Evolutionary conservation across 2,888 invertebrate genomes (phyloP).

Genomic region (Troides oblongomaculatus): DNA sequence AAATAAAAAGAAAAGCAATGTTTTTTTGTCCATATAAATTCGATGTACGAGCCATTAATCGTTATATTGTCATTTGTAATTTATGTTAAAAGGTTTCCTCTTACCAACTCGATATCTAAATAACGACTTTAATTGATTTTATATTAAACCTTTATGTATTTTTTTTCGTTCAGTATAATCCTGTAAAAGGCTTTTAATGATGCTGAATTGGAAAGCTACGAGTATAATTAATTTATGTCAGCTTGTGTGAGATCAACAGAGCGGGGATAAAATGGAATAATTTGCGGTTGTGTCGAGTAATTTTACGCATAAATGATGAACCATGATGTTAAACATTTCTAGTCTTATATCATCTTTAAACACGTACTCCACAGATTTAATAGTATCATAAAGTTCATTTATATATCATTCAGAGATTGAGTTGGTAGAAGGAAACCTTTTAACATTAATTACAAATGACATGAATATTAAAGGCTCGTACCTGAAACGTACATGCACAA

Average conservation of each 20-base stretch:
- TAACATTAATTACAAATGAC: too few species aligned
- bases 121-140: neutral
- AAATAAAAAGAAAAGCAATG: too few species aligned
- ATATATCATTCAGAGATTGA: too few species aligned
- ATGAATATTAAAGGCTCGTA: too few species aligned
- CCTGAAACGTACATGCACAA: too few species aligned
- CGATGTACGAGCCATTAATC: neutral
- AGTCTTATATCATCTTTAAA: too few species aligned
- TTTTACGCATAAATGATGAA: slow-evolving; percentile 8
- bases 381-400: too few species aligned
- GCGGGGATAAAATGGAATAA: slow-evolving; percentile 23
- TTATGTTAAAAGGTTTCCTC: neutral
- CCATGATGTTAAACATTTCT: neutral
- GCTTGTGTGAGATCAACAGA: slow-evolving; percentile 26
- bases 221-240: slow-evolving; percentile 24
- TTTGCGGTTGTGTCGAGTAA: slow-evolving; percentile 16
- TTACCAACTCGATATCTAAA: neutral
- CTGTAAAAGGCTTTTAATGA: slow-evolving; percentile 10
- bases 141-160: neutral
- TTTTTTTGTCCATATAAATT: neutral
- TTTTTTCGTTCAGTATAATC: neutral
- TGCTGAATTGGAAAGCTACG: slow-evolving; percentile 17
- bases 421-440: too few species aligned
- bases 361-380: too few species aligned
- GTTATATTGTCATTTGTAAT: neutral